Evolutionary conservation across 1,140 invertebrate genomes (phyloP), one percentile per base, ranked within the genome.

Genomic region (Eupristina koningsbergeri): DNA sequence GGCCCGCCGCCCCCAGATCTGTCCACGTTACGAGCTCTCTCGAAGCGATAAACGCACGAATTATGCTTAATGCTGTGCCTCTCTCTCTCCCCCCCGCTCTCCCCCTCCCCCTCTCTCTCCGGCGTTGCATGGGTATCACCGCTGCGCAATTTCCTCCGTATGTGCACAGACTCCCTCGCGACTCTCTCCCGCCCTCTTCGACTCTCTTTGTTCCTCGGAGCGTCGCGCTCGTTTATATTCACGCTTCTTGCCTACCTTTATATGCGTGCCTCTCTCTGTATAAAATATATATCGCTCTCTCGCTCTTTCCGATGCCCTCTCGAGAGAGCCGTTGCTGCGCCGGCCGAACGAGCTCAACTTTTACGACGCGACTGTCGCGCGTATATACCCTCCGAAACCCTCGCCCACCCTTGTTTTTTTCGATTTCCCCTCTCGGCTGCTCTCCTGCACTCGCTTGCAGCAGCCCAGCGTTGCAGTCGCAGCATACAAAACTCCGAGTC

Each of bases 21-120:
- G 61, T 11, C 22, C 81, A 78, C 76, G 67, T 81, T 81, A 81
- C 71, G 82, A 81, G 61, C 80, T 80, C 78, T 83, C 79, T 83
- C 85, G 67, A 82, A 80, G 86, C 88, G 89, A 89, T 89, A 89
- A 89, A 89, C 86, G 88, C 83, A 83, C 86, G 87, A 89, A 89
- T 89, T 89, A 88, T 89, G 86, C 75, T 88, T 87, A 87, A 89
- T 89, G 86, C 80, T 71, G 36, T 31, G 3, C 41, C 61, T 47
- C 77, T 47, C n/a, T 41, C 11, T 63, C 31, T 47, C 76, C 17
- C 39, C 34, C 41, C 15, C 45, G 50, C 53, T 5, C 2, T 53
- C 26, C 39, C 11, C 41, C 39, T 45, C 29, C 0, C 0, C 26
- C 19, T 61, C 45, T 50, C n/a, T 29, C 29, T 47, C 36, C 26